These are phyloP conservation scores for Amphipyra tragopoginis DNA, from an alignment of 2,888 invertebrate species.

Conservation along the genomic window DNA sequence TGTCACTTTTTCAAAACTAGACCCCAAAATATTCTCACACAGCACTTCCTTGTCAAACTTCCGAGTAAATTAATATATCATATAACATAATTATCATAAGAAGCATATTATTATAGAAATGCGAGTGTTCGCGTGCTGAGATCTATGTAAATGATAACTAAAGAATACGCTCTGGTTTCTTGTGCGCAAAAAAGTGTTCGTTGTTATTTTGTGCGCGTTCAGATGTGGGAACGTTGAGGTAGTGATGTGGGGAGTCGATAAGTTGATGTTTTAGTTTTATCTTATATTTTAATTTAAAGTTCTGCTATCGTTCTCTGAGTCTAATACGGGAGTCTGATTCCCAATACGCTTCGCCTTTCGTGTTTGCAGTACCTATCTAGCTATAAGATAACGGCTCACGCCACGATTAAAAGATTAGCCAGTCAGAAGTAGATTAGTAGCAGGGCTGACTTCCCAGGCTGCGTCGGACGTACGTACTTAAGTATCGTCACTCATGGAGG, in stretches of 20 bases:
- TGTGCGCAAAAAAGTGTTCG: slow-evolving; percentile 62
- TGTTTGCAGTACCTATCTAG: no score
- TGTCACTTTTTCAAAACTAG: background rate
- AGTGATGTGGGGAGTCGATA: slow-evolving; percentile 54
- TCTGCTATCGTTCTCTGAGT: no score
- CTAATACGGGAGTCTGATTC: no score
- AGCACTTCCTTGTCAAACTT: slow-evolving; percentile 41
- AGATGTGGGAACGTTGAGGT: slow-evolving; percentile 64
- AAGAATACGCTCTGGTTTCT: slow-evolving; percentile 63
- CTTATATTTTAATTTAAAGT: no score
- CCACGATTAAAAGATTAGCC: no score
- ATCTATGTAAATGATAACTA: slow-evolving; percentile 62
- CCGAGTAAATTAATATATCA: slow-evolving; percentile 37
- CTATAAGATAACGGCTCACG: no score
- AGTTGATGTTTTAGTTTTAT: no score
- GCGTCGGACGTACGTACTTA: no score
- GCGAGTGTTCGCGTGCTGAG: slow-evolving; percentile 57
- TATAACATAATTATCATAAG: slow-evolving; percentile 37
- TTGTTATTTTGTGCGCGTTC: slow-evolving; percentile 54
- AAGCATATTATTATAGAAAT: slow-evolving; percentile 50
- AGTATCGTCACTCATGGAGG: no score
- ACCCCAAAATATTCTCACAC: slow-evolving; percentile 29
- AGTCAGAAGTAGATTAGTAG: no score
- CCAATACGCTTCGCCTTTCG: no score
- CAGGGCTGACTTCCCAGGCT: no score